These are phyloP conservation scores for Drosophila ananassae DNA, from an alignment of 1,140 invertebrate species.

Conservation along the genomic window DNA sequence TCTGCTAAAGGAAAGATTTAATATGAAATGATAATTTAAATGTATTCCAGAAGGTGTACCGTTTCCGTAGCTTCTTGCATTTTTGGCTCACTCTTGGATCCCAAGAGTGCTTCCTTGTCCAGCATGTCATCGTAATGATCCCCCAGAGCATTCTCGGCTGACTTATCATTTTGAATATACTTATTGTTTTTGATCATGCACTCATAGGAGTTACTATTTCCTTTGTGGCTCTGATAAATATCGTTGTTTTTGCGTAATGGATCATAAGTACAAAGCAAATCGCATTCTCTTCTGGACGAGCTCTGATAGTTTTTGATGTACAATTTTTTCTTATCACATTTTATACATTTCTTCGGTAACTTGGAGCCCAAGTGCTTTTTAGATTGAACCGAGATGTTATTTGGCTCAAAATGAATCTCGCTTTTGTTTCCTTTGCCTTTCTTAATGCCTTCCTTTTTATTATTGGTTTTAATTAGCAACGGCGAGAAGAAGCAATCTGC, in stretches of 20 bases:
- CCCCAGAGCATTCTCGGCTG: constrained; percentile 13
- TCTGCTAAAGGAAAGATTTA: constrained; percentile 7
- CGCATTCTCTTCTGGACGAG: constrained; percentile 20
- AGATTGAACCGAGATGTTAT: not conserved
- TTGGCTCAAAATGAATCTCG: constrained; percentile 20
- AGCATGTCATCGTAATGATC: constrained; percentile 54
- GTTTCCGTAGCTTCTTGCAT: constrained; percentile 68
- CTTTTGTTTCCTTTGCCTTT: constrained; percentile 13
- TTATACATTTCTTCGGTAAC: constrained; percentile 27
- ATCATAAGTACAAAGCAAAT: constrained; percentile 45
- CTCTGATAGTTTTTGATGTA: constrained; percentile 51
- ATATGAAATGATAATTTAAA: not conserved
- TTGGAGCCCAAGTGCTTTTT: constrained; percentile 14
- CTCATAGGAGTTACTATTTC: constrained; percentile 29
- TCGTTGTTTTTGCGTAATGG: constrained; percentile 42
- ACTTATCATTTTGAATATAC: constrained; percentile 30
- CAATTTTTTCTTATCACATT: constrained; percentile 52
- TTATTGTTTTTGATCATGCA: constrained; percentile 40
- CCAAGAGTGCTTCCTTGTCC: constrained; percentile 67
- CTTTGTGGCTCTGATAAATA: constrained; percentile 20
- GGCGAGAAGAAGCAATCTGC: constrained; percentile 44
- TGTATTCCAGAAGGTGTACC: constrained; percentile 37
- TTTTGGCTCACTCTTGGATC: constrained; percentile 56
- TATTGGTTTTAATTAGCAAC: constrained; percentile 25
- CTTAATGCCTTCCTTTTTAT: constrained; percentile 33